Evolutionary conservation across 2,797 vertebrate genomes (phyloP), one percentile per base, ranked within the genome.

Genomic region (Gymnoscopelus braueri): DNA sequence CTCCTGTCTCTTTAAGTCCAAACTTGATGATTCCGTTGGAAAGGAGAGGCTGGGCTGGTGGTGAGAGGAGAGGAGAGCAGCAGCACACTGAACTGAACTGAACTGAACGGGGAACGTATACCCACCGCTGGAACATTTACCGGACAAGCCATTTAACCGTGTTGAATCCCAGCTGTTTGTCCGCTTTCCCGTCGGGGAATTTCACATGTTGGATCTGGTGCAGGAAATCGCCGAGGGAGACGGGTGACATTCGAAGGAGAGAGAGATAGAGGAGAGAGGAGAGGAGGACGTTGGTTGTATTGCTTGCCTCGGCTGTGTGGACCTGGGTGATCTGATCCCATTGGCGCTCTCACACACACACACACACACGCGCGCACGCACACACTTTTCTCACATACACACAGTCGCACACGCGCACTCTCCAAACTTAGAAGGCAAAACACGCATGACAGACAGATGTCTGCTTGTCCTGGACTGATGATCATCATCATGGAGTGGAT

Each of bases 1-100:
- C 86, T 76, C 39, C 39, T 44, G 74, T 65, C 81, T 76, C 88
- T 89, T 89, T 89, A 88, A 89, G 76, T 54, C 50, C 58, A 62
- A 87, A 85, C 78, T 85, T 84, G 82, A 82, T 69, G 83, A 79
- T 80, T 75, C 65, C 72, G 68, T 24, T 52, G 49, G 66, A 72
- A 69, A 52, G 63, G 8, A 29, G 9, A 12, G 50, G 50, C 50
- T n/a, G 50, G 50, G 50, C 50, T 13, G 4, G 35, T 39, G 32
- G 67, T 13, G 56, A 15, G 52, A 24, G 53, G n/a, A 35, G 47
- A 19, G 4, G 54, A 44, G 26, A 26, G 19, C 19, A 54, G 35
- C 15, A 48, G 13, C 2, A 4, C 35, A 14, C 14, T 11, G 24
- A 12, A 14, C 10, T 29, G 24, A 12, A 14, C 10, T 29, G 19